A percentile compares a stretch with the other conserved stretches of the same genome.
phyloP scores from a whole-genome alignment of 1,140 invertebrate genomes.

The Ips nitidus region DNA sequence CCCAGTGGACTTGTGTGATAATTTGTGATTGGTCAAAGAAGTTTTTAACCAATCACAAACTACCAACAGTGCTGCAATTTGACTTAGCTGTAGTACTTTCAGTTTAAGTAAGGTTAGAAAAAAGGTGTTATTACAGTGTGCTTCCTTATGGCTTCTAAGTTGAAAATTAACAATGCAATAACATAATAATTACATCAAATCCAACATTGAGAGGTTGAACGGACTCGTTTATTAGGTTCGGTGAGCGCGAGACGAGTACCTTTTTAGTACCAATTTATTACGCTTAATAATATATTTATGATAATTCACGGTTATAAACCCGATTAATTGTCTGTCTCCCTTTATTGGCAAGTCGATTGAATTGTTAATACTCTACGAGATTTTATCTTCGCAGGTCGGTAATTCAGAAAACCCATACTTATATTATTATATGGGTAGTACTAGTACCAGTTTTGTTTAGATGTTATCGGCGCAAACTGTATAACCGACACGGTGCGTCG shows the following conservation, averaged over 20 bases:
- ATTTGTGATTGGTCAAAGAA: no score
- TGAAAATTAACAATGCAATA: no score
- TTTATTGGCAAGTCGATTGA: conserved; percentile 13
- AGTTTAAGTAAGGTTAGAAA: no score
- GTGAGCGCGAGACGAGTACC: background rate
- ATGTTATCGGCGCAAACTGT: conserved; percentile 13
- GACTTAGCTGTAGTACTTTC: no score
- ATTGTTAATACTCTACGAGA: conserved; percentile 8
- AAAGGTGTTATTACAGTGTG: no score
- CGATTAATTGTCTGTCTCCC: conserved; percentile 3
- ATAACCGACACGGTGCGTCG: conserved; percentile 9
- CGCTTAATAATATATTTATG: conserved; percentile 12
- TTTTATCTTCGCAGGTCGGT: conserved; percentile 16
- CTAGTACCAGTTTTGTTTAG: conserved; percentile 18
- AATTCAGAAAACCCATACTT: conserved; percentile 19
- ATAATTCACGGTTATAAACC: conserved; percentile 8
- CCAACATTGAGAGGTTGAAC: background rate
- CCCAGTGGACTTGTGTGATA: no score
- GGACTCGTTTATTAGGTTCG: background rate
- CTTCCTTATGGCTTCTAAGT: no score
- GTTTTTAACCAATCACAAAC: no score
- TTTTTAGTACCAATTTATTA: conserved; percentile 11
- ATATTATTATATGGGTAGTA: conserved; percentile 22
- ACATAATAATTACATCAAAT: background rate
- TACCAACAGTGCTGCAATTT: no score